A percentile compares a stretch with the other conserved stretches of the same genome.
Evolutionary conservation across 2,888 invertebrate genomes (phyloP).

Genomic region (Oxytorus armatus): DNA sequence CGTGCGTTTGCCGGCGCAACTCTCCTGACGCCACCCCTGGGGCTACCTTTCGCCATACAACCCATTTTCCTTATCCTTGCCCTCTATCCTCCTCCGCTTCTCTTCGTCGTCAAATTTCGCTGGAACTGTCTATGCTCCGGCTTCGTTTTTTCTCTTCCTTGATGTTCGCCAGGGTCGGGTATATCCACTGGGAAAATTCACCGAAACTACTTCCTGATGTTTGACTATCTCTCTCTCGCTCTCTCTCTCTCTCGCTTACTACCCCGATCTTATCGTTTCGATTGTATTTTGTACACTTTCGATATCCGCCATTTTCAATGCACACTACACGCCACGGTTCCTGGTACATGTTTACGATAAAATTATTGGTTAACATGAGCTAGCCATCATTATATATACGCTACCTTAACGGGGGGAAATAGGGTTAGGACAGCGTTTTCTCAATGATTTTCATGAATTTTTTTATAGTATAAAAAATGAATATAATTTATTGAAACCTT

Average conservation of each 20-base stretch:
- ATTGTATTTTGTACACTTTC: slow-evolving; percentile 30
- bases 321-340: background rate
- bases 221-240: background rate
- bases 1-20: slow-evolving; percentile 20
- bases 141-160: background rate
- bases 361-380: background rate
- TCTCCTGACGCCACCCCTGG: slow-evolving; percentile 30
- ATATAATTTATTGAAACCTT: too few species aligned
- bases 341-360: slow-evolving; percentile 14
- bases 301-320: slow-evolving; percentile 53
- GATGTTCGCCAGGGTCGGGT: slow-evolving; percentile 36
- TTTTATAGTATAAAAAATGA: too few species aligned
- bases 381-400: slow-evolving; percentile 2
- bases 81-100: slow-evolving; percentile 9
- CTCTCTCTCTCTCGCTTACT: background rate
- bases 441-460: too few species aligned
- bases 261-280: slow-evolving; percentile 9
- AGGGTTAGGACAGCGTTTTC: too few species aligned
- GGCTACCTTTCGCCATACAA: slow-evolving; percentile 54
- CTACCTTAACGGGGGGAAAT: too few species aligned
- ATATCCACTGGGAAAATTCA: slow-evolving; percentile 31
- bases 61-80: slow-evolving; percentile 57
- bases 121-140: slow-evolving; percentile 44
- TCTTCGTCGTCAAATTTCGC: slow-evolving; percentile 56
- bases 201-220: background rate